Evolutionary conservation across 2,888 invertebrate genomes (phyloP), one percentile per base, ranked within the genome.

Genomic region (Drosophila aldrichi): DNA sequence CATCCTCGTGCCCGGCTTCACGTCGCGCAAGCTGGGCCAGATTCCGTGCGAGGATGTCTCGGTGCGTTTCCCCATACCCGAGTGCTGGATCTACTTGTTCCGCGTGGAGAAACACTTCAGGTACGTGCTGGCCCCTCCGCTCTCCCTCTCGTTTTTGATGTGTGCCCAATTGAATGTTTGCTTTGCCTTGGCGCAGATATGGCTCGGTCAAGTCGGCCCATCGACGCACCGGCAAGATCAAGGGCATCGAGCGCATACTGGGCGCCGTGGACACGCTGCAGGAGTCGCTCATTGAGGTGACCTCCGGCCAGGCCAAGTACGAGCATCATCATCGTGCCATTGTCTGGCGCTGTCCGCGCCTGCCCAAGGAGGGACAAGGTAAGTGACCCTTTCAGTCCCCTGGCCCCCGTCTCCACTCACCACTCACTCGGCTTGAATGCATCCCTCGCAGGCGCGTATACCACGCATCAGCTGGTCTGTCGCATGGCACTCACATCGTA

Each of bases 321-420:
- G 99, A 99, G 93, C 99, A 99, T 94, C 98, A 99, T 91, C 98
- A 98, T 94, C 95, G 97, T 77, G 96, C 99, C 67, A 97, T 99
- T 86, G 99, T 99, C 36, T 99, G 99, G 99, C 95, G 99, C 84
- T 99, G 99, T 95, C 97, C 98, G 10, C 94, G 99, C 59, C 94
- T 99, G 88, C 99, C 99, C 62, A 99, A 99, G 93, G 98, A 99
- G 93, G 99, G 99, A 79, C 99, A 99, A 95, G 99, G 98, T 98
- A 92, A 40, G 40, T n/a, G 29, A 22, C 29, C 29, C 29, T 29
- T 7, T 7, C 29, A 29, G 29, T 7, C 29, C 7, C 7, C 29
- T 29, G 29, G 8, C 29, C 29, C 8, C 29, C 8, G n/a, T 1
- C 29, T 8, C 8, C 29, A 29, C 29, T 29, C 8, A 29, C 2